phyloP scores from a whole-genome alignment of 2,113 vertebrate genomes.

The Camarhynchus parvulus region DNA sequence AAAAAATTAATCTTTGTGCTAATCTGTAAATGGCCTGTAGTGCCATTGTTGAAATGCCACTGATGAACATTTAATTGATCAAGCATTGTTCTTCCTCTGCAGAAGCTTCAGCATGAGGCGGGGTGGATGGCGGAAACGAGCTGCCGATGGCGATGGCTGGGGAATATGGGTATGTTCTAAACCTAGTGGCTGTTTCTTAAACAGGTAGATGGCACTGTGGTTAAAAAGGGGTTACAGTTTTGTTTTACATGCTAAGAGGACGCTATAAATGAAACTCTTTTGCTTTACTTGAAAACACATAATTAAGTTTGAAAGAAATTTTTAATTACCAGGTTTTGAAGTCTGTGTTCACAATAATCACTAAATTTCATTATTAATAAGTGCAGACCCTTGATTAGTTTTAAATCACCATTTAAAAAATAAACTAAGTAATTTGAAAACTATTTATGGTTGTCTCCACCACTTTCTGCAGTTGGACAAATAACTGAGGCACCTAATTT shows the following conservation, averaged over 20 bases:
- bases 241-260: background rate
- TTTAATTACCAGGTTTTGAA: background rate
- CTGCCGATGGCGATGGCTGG: constrained; percentile 90
- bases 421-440: background rate
- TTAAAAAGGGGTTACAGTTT: background rate
- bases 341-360: background rate
- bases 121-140: constrained; percentile 93
- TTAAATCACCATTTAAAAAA: background rate
- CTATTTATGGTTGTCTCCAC: background rate
- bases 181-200: background rate
- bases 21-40: background rate
- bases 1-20: constrained; percentile 25
- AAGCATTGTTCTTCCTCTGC: constrained; percentile 41
- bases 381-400: background rate
- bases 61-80: background rate
- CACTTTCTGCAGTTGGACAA: background rate
- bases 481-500: background rate
- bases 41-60: background rate
- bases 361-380: background rate
- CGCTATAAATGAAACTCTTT: background rate
- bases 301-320: background rate
- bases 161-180: constrained; percentile 83
- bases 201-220: background rate
- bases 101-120: constrained; percentile 93
- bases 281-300: background rate